A percentile compares a stretch with the other conserved stretches of the same genome.
These are phyloP conservation scores for Plagodis dolabraria DNA, from an alignment of 2,888 invertebrate species.

Conservation along the genomic window DNA sequence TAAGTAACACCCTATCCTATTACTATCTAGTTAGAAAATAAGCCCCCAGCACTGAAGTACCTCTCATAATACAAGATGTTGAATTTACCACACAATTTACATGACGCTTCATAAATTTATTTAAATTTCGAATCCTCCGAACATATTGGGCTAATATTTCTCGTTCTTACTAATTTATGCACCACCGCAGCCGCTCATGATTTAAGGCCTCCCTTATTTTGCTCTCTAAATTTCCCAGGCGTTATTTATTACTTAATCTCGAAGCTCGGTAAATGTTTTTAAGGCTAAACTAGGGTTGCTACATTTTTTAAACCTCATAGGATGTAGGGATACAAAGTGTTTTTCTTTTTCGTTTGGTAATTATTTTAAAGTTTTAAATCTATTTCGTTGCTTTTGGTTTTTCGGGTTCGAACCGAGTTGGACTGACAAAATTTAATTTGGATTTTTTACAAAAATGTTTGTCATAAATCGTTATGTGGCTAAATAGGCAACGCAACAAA, in stretches of 20 bases:
- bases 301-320: constrained; percentile 22
- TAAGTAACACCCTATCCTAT: too few species aligned
- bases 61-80: neutral
- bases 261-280: constrained; percentile 74
- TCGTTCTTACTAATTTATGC: constrained; percentile 25
- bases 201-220: constrained; percentile 59
- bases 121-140: constrained; percentile 4
- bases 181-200: constrained; percentile 52
- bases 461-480: too few species aligned
- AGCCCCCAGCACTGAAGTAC: too few species aligned
- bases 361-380: too few species aligned
- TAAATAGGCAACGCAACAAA: too few species aligned
- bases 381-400: too few species aligned
- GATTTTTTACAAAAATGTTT: too few species aligned
- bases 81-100: neutral
- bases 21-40: too few species aligned
- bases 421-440: too few species aligned
- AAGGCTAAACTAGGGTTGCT: constrained; percentile 58
- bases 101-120: constrained; percentile 1
- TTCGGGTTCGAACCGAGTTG: too few species aligned
- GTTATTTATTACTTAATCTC: constrained; percentile 83
- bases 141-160: constrained; percentile 15
- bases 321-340: too few species aligned
- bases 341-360: too few species aligned
- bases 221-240: constrained; percentile 75